Conservation (phyloP, 2,113 vertebrate species). For the Vicugna pacos region DNA sequence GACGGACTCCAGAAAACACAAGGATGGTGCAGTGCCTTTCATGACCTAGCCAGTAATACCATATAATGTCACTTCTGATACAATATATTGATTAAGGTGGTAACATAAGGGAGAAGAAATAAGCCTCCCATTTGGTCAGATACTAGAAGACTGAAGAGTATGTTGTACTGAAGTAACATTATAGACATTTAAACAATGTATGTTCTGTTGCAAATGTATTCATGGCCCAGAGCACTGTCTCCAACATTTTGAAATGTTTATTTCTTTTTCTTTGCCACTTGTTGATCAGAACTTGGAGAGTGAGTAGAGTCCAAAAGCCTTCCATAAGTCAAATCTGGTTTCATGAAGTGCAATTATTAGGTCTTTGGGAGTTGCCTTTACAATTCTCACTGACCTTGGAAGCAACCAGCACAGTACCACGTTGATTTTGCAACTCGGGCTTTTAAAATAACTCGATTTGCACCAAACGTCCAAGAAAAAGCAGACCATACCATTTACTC, state of each 20-base stretch:
- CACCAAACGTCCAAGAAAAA: neutral
- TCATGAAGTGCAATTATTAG: neutral
- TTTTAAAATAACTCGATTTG: neutral
- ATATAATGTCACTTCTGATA: neutral
- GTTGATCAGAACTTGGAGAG: neutral
- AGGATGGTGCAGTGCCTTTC: neutral
- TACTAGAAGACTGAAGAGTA: neutral
- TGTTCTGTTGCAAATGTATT: neutral
- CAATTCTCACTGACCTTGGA: neutral
- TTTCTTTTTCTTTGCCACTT: neutral
- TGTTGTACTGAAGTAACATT: neutral
- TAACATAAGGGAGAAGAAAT: neutral
- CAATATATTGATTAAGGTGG: neutral
- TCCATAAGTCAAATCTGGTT: neutral
- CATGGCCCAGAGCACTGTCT: neutral
- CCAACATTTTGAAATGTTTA: neutral
- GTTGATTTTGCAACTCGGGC: neutral
- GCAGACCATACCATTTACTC: neutral
- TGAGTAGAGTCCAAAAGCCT: neutral
- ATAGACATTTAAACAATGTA: neutral
- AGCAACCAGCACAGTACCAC: neutral
- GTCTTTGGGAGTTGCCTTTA: neutral
- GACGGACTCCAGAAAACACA: neutral
- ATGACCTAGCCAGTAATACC: neutral
- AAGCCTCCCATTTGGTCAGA: neutral